Evolutionary conservation across 1,140 invertebrate species (phyloP).

Genomic region (Helicorthomorpha holstii): DNA sequence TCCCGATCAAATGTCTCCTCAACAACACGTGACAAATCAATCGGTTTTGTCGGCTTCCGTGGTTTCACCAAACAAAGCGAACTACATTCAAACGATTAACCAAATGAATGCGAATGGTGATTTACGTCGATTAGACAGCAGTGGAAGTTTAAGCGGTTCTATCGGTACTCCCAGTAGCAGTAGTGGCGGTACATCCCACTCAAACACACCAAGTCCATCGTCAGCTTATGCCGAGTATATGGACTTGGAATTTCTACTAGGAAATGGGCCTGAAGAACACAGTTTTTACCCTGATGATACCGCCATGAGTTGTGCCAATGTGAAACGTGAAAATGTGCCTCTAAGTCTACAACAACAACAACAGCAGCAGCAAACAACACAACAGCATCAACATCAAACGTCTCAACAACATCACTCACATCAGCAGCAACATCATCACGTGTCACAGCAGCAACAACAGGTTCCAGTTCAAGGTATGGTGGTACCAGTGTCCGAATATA

Average conservation of each 20-base stretch:
- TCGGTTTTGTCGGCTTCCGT: neutral
- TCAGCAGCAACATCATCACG: too few relatives aligned
- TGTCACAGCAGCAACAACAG: too few relatives aligned
- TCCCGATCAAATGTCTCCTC: neutral
- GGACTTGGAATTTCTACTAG: neutral
- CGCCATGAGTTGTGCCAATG: neutral
- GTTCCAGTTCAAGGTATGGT: neutral
- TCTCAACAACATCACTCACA: too few relatives aligned
- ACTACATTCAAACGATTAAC: neutral
- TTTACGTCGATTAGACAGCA: neutral
- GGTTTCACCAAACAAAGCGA: neutral
- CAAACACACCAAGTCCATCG: neutral
- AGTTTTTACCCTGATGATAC: slow-evolving; percentile 1
- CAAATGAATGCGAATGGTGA: neutral
- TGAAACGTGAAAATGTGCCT: neutral
- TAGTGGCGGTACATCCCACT: neutral
- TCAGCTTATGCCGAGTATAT: slow-evolving; percentile 1
- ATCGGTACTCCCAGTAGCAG: neutral
- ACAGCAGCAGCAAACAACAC: too few relatives aligned
- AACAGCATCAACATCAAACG: too few relatives aligned
- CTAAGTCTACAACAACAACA: neutral
- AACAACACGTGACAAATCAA: neutral
- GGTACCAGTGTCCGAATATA: neutral
- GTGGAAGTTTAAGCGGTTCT: neutral
- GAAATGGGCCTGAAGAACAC: neutral